Conservation (phyloP, 2,888 invertebrate genomes). For the Aphelenchoides bicaudatus region DNA sequence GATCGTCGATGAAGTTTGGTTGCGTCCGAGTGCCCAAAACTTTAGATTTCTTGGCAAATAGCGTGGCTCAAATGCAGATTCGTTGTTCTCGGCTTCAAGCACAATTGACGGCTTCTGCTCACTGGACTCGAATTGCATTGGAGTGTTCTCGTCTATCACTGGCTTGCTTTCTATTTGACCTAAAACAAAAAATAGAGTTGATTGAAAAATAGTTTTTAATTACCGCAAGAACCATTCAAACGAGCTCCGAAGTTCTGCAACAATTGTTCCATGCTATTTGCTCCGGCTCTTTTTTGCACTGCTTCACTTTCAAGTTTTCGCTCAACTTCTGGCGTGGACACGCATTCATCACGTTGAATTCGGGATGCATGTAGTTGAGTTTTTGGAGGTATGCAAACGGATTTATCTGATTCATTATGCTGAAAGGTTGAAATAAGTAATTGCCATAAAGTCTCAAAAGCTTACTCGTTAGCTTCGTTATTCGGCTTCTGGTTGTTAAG, state of each 20-base stretch:
- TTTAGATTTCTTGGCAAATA: conserved; percentile 25
- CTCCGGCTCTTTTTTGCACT: not conserved
- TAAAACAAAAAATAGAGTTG: too few species aligned
- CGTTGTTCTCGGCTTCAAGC: conserved; percentile 14
- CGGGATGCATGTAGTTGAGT: conserved; percentile 23
- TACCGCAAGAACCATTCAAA: too few species aligned
- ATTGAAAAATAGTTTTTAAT: too few species aligned
- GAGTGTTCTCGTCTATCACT: not conserved
- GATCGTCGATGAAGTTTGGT: conserved; percentile 27
- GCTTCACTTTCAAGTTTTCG: not conserved
- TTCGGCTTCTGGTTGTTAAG: not conserved
- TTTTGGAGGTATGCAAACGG: conserved; percentile 25
- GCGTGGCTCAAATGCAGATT: too few species aligned
- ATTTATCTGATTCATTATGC: conserved; percentile 12
- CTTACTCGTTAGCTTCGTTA: conserved; percentile 9
- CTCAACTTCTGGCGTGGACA: too few species aligned
- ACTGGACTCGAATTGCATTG: too few species aligned
- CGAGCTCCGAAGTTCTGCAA: not conserved
- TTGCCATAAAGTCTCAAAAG: not conserved
- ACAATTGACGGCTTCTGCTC: not conserved
- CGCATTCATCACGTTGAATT: not conserved
- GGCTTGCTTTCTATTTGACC: too few species aligned
- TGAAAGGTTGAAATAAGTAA: not conserved
- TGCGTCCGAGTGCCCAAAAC: conserved; percentile 25
- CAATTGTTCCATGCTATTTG: conserved; percentile 10